Evolutionary conservation across 2,113 vertebrate species (phyloP).

Genomic region (Aptenodytes forsteri): DNA sequence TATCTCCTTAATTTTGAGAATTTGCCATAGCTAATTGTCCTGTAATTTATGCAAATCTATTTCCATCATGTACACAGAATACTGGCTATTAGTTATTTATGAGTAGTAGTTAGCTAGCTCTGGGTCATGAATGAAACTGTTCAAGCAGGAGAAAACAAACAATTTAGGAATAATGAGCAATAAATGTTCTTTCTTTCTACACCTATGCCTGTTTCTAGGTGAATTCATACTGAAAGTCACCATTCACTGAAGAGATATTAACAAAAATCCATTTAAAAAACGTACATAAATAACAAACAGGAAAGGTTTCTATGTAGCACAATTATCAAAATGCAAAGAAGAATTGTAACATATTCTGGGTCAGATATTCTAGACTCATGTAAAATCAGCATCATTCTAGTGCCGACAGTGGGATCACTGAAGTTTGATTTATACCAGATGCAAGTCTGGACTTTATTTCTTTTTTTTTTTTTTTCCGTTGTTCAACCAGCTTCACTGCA

Average conservation of each 20-base stretch:
- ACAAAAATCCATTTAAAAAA: neutral
- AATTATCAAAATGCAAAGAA: neutral
- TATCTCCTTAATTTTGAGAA: neutral
- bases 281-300: neutral
- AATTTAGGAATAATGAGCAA: neutral
- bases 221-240: neutral
- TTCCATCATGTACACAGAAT: neutral
- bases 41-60: constrained; percentile 1
- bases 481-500: neutral
- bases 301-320: neutral
- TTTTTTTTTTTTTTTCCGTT: neutral
- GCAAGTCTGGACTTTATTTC: neutral
- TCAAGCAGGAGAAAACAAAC: neutral
- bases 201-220: neutral
- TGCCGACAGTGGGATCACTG: neutral
- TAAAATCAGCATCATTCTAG: neutral
- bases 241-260: neutral
- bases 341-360: neutral
- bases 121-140: neutral
- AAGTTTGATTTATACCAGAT: neutral
- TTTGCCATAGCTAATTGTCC: neutral
- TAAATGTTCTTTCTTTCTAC: neutral
- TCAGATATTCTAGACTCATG: neutral
- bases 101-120: neutral
- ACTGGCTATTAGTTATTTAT: neutral